Conservation (phyloP, 2,113 vertebrate genomes). For the Chaetorhynchus papuensis region DNA sequence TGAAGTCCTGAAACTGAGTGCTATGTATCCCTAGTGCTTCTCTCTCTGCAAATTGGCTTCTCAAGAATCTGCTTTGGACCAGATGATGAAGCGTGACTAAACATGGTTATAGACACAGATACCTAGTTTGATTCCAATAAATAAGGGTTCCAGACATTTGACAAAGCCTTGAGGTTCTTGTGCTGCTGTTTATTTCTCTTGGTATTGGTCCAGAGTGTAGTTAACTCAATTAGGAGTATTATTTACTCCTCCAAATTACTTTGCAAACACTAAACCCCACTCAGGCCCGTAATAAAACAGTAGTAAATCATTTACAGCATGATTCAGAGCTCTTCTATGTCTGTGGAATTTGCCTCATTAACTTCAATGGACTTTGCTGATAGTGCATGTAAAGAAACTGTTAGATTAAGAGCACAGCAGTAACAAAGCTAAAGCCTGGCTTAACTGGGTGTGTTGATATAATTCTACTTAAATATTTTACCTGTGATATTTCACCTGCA, state of each 20-base stretch:
- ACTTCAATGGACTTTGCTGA: background rate
- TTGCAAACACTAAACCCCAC: background rate
- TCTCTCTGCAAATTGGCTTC: background rate
- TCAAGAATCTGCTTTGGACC: background rate
- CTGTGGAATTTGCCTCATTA: constrained; percentile 18
- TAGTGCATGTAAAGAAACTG: background rate
- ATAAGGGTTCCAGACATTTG: background rate
- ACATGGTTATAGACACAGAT: background rate
- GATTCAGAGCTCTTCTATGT: background rate
- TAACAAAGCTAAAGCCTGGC: background rate
- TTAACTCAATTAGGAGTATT: background rate
- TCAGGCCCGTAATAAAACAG: background rate
- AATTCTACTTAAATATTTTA: background rate
- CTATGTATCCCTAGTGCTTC: background rate
- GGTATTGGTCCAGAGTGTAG: background rate
- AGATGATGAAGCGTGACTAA: background rate
- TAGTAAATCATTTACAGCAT: background rate
- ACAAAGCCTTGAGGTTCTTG: background rate
- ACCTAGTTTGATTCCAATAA: background rate
- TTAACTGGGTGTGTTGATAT: background rate
- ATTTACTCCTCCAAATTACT: background rate
- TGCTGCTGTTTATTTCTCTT: background rate
- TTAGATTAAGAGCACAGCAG: background rate
- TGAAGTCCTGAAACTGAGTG: background rate
- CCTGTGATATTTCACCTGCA: background rate